Evolutionary conservation across 2,113 vertebrate genomes (phyloP).

Genomic region (Notarius lentiginosus): DNA sequence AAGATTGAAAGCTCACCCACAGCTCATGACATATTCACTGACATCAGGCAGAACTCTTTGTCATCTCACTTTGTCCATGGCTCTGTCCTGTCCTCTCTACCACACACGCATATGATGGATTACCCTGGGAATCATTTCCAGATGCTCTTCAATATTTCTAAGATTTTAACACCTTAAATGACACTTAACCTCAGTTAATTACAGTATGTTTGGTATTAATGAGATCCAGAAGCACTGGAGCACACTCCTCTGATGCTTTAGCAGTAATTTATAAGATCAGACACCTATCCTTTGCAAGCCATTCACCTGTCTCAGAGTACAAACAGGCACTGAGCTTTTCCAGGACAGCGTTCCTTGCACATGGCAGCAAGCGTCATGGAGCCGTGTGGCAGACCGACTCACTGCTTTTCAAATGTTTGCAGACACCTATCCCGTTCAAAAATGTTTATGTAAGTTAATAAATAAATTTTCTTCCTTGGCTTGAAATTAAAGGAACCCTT

Average conservation of each 20-base stretch:
- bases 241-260: slow-evolving; percentile 15
- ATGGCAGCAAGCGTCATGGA: slow-evolving; percentile 20
- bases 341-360: neutral
- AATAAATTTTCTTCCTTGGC: neutral
- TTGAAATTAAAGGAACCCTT: neutral
- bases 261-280: slow-evolving; percentile 10
- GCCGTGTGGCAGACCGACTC: neutral
- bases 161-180: slow-evolving; percentile 38
- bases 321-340: slow-evolving; percentile 15
- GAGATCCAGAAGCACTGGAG: slow-evolving; percentile 9
- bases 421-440: no score
- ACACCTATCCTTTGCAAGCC: slow-evolving; percentile 12
- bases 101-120: slow-evolving; percentile 41
- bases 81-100: slow-evolving; percentile 8
- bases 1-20: slow-evolving; percentile 53
- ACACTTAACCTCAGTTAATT: slow-evolving; percentile 27
- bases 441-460: neutral
- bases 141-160: slow-evolving; percentile 21
- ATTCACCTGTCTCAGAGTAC: slow-evolving; percentile 28
- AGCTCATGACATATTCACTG: slow-evolving; percentile 47
- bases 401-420: neutral
- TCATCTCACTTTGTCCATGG: neutral
- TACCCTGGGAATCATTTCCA: slow-evolving; percentile 29
- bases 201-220: slow-evolving; percentile 1
- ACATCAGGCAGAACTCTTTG: slow-evolving; percentile 33